These are phyloP conservation scores for Eurytoma adleriae DNA, from an alignment of 2,888 invertebrate species.

Conservation along the genomic window DNA sequence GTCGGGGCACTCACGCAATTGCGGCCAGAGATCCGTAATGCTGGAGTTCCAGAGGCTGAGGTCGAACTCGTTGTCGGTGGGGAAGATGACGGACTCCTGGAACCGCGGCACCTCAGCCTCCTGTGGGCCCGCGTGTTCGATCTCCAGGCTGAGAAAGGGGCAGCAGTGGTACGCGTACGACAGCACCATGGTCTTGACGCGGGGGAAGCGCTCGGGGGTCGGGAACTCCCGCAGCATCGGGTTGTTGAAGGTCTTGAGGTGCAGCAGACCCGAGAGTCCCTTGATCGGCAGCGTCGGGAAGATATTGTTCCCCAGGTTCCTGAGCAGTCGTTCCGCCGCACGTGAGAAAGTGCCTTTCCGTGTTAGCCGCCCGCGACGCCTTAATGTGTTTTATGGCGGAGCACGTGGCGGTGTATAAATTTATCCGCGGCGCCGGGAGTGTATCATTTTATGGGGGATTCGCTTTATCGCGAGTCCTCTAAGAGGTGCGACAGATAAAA, in stretches of 20 bases:
- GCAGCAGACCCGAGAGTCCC: slow-evolving; percentile 87
- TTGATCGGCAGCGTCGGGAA: slow-evolving; percentile 89
- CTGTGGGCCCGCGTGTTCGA: slow-evolving; percentile 67
- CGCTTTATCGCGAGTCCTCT: too few relatives aligned
- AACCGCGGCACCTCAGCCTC: slow-evolving; percentile 70
- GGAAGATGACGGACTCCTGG: slow-evolving; percentile 83
- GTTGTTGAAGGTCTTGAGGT: slow-evolving; percentile 95
- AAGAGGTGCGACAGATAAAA: too few relatives aligned
- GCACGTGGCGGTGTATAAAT: background rate
- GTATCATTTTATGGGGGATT: too few relatives aligned
- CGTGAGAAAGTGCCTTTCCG: slow-evolving; percentile 24
- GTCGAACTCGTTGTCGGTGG: slow-evolving; percentile 84
- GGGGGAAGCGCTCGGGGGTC: slow-evolving; percentile 89
- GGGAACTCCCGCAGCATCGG: slow-evolving; percentile 92
- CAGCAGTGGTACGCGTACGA: slow-evolving; percentile 99
- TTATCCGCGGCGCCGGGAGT: background rate
- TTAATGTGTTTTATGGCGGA: background rate
- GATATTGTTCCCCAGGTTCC: slow-evolving; percentile 93
- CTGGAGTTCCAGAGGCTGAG: slow-evolving; percentile 88
- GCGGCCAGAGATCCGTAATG: slow-evolving; percentile 89
- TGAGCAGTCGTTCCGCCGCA: slow-evolving; percentile 71
- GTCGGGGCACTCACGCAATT: slow-evolving; percentile 81
- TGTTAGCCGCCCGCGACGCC: background rate
- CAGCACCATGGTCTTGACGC: slow-evolving; percentile 89
- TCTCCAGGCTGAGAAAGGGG: slow-evolving; percentile 81